A percentile compares a stretch with the other conserved stretches of the same genome.
phyloP scores from a whole-genome alignment of 2,113 vertebrate genomes.

The Cynopterus brachyotis region DNA sequence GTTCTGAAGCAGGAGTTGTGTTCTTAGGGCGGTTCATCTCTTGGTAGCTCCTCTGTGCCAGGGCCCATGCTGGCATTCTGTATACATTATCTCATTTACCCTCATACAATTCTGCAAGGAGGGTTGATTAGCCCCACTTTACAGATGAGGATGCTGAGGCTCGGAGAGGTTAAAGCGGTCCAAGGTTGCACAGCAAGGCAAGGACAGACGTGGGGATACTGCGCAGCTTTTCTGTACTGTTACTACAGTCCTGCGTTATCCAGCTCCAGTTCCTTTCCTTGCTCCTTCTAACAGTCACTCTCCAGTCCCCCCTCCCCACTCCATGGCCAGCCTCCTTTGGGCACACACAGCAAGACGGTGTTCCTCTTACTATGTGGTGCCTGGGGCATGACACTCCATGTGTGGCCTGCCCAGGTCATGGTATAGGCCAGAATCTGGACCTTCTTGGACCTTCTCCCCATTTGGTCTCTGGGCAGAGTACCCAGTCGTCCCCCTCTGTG shows the following conservation, averaged over 20 bases:
- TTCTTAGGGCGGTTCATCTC: neutral
- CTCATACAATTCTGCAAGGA: neutral
- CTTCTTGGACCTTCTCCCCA: neutral
- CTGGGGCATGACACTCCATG: rapidly evolving
- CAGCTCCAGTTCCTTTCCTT: rapidly evolving
- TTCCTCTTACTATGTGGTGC: neutral
- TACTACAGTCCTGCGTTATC: no score
- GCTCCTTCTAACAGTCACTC: neutral
- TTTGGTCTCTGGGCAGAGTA: neutral
- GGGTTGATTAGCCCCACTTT: neutral
- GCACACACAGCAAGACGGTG: neutral
- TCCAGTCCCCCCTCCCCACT: neutral
- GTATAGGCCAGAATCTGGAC: neutral
- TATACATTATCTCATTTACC: neutral
- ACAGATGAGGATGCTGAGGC: neutral
- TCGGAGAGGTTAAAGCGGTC: neutral
- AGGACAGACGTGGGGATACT: neutral
- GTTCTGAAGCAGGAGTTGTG: neutral
- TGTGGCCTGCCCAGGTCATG: neutral
- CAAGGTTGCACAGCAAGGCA: neutral
- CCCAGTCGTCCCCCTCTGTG: neutral
- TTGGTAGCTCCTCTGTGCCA: neutral
- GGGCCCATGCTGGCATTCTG: rapidly evolving
- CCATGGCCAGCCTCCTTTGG: neutral
- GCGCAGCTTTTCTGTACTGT: no score